Conservation (phyloP, 2,113 vertebrate genomes). For the Chamaea fasciata region DNA sequence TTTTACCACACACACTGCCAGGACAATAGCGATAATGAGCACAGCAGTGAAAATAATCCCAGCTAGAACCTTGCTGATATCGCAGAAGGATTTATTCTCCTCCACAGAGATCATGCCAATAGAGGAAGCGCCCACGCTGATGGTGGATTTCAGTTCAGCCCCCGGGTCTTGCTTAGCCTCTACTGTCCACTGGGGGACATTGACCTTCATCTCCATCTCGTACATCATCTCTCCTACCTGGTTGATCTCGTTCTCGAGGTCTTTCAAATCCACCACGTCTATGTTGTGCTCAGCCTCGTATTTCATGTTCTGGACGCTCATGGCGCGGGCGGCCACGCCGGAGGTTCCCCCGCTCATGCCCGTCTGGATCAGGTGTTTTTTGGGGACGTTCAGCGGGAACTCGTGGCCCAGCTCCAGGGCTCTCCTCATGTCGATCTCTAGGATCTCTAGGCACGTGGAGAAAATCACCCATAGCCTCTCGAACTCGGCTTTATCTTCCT, state of each 20-base stretch:
- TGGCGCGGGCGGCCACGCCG: slow-evolving; percentile 84
- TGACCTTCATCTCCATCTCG: slow-evolving; percentile 98
- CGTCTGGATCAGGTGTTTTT: slow-evolving; percentile 88
- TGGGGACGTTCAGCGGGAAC: slow-evolving; percentile 89
- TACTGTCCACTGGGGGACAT: slow-evolving; percentile 95
- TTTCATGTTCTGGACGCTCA: slow-evolving; percentile 91
- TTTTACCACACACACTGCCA: slow-evolving; percentile 89
- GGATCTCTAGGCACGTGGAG: slow-evolving; percentile 90
- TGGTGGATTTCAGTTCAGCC: slow-evolving; percentile 87
- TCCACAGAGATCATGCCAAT: slow-evolving; percentile 81
- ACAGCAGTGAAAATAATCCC: slow-evolving; percentile 85
- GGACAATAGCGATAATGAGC: slow-evolving; percentile 81
- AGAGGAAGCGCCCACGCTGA: slow-evolving; percentile 84
- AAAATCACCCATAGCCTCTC: slow-evolving; percentile 98
- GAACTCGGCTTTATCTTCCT: slow-evolving; percentile 88
- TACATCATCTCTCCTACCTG: slow-evolving; percentile 93
- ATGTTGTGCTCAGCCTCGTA: slow-evolving; percentile 86
- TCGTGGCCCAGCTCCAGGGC: slow-evolving; percentile 88
- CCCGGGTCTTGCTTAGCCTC: slow-evolving; percentile 91
- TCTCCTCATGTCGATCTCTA: slow-evolving; percentile 93
- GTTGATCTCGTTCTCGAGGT: slow-evolving; percentile 87
- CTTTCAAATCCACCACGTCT: slow-evolving; percentile 85
- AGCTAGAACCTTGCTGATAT: slow-evolving; percentile 81
- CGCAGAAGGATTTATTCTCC: slow-evolving; percentile 76
- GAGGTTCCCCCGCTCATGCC: slow-evolving; percentile 89